Conservation (phyloP, 1,140 invertebrate species). For the Berghia stephanieae region DNA sequence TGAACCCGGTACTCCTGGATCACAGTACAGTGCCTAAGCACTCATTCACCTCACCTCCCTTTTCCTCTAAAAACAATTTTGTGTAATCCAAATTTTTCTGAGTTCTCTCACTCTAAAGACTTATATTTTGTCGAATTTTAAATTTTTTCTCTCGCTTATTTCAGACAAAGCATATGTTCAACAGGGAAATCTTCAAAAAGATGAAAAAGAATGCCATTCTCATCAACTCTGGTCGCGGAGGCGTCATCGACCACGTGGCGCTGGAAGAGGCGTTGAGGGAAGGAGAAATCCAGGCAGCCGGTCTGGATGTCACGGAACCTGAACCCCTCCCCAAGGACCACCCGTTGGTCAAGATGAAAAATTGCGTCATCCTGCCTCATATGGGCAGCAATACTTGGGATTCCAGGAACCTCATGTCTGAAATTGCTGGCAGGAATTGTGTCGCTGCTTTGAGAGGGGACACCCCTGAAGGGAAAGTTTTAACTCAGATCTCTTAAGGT, state of each 20-base stretch:
- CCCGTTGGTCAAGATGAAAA: slow-evolving; percentile 80
- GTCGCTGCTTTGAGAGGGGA: slow-evolving; percentile 79
- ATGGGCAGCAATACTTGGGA: slow-evolving; percentile 90
- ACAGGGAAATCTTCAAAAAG: slow-evolving; percentile 44
- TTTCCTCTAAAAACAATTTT: too few species aligned
- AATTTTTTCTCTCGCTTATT: too few species aligned
- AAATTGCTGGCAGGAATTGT: slow-evolving; percentile 86
- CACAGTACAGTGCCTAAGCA: too few species aligned
- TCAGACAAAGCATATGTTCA: slow-evolving; percentile 48
- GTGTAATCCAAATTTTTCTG: too few species aligned
- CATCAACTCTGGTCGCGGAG: slow-evolving; percentile 63
- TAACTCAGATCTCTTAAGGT: too few species aligned
- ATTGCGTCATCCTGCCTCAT: slow-evolving; percentile 89
- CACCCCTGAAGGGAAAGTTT: slow-evolving; percentile 52
- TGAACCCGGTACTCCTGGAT: too few species aligned
- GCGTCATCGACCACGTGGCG: slow-evolving; percentile 60
- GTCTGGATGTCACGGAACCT: slow-evolving; percentile 91
- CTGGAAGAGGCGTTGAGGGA: slow-evolving; percentile 73
- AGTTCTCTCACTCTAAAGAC: too few species aligned
- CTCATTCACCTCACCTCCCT: too few species aligned
- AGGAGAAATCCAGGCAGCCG: slow-evolving; percentile 82
- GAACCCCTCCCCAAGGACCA: slow-evolving; percentile 87
- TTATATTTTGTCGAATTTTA: too few species aligned
- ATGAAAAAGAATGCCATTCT: slow-evolving; percentile 65
- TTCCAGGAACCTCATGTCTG: slow-evolving; percentile 83